phyloP scores from a whole-genome alignment of 2,113 vertebrate genomes.

The Heterochromis multidens region DNA sequence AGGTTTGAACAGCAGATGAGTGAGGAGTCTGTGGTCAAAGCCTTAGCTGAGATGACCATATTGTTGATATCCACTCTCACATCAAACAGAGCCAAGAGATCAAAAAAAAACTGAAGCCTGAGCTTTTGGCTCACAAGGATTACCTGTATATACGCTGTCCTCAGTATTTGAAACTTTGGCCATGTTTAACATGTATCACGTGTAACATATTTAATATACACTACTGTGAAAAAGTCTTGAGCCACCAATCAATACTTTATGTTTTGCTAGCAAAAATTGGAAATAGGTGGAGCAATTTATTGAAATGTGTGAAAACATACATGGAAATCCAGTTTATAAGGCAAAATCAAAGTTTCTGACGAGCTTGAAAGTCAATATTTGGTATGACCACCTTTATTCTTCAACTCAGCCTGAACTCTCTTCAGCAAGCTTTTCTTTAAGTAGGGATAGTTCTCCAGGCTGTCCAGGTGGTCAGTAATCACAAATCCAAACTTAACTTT shows the following conservation, averaged over 20 bases:
- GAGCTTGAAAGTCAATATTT: not conserved
- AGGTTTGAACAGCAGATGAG: too few relatives aligned
- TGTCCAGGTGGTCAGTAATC: not conserved
- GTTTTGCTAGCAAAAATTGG: not conserved
- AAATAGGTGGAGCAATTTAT: not conserved
- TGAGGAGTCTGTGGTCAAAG: too few relatives aligned
- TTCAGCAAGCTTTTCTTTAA: not conserved
- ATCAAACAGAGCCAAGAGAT: too few relatives aligned
- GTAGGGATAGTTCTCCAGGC: not conserved
- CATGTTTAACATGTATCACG: not conserved
- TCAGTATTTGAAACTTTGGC: not conserved
- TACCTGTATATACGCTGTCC: not conserved
- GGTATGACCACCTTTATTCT: not conserved
- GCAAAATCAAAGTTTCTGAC: not conserved
- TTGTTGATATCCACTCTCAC: too few relatives aligned
- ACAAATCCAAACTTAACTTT: not conserved
- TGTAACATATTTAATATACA: not conserved
- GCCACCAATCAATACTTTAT: not conserved
- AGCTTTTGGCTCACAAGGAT: fast-evolving
- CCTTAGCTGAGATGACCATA: too few relatives aligned
- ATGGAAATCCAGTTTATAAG: not conserved
- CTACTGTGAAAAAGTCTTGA: not conserved
- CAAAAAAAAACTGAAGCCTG: too few relatives aligned
- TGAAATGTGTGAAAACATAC: not conserved
- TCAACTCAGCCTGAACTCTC: not conserved